Percentiles rank a stretch among this genome's conserved stretches.
Conservation (phyloP, 2,113 vertebrate species). For the Cyprinodon variegatus region DNA sequence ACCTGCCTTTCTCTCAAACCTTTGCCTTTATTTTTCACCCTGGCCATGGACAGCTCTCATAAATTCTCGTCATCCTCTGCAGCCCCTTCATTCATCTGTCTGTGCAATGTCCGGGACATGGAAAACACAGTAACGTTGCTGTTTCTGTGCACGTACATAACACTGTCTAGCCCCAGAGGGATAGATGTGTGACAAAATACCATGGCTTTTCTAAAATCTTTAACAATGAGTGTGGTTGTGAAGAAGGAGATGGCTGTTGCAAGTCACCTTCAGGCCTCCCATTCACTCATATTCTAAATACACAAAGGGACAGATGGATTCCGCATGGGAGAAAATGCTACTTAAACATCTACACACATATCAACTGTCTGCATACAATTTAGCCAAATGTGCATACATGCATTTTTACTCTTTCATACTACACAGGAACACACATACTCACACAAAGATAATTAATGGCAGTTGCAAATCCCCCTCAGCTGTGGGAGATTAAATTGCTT, state of each 20-base stretch:
- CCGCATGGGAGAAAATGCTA: background rate
- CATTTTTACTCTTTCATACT: background rate
- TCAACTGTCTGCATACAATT: slow-evolving; percentile 11
- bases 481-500: slow-evolving; percentile 81
- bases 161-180: slow-evolving; percentile 32
- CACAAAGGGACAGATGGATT: background rate
- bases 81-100: slow-evolving; percentile 15
- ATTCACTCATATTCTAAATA: slow-evolving; percentile 14
- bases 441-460: slow-evolving; percentile 75
- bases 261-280: slow-evolving; percentile 59
- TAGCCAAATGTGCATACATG: slow-evolving; percentile 8
- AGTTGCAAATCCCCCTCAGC: slow-evolving; percentile 76
- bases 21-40: slow-evolving; percentile 21
- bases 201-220: slow-evolving; percentile 54
- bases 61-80: slow-evolving; percentile 5
- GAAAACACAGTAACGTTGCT: slow-evolving; percentile 22
- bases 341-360: slow-evolving; percentile 5
- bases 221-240: slow-evolving; percentile 45
- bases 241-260: slow-evolving; percentile 46
- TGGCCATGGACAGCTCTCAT: slow-evolving; percentile 18
- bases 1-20: slow-evolving; percentile 7
- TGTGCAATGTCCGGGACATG: background rate
- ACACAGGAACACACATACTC: slow-evolving; percentile 21
- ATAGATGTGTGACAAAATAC: slow-evolving; percentile 43
- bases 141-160: slow-evolving; percentile 35